Conservation (phyloP, 2,113 vertebrate species). For the Gopherus flavomarginatus region DNA sequence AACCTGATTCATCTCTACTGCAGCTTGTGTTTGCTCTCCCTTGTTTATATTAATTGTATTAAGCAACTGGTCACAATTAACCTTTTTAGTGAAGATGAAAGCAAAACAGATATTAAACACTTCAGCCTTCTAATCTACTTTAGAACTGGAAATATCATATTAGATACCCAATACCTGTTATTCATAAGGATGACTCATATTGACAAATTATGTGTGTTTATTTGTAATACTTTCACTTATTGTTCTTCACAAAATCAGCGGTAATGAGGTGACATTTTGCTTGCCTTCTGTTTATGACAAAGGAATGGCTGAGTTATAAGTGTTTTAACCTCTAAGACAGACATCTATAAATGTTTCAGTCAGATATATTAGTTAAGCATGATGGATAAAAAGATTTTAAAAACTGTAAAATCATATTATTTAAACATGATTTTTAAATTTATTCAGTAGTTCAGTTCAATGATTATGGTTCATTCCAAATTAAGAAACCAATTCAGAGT, state of each 20-base stretch:
- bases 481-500: not conserved
- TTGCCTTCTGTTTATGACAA: constrained; percentile 61
- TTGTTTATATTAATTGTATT: not conserved
- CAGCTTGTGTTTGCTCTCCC: not conserved
- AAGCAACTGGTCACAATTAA: not conserved
- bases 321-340: not conserved
- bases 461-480: not conserved
- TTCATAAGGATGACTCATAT: constrained; percentile 52
- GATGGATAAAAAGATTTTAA: not conserved
- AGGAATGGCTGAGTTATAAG: constrained; percentile 65
- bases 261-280: constrained; percentile 42
- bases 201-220: constrained; percentile 54
- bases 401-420: not conserved
- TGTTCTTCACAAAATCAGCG: constrained; percentile 28
- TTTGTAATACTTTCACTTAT: constrained; percentile 57
- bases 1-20: not conserved
- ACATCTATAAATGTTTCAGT: not conserved
- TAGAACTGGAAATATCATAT: not conserved
- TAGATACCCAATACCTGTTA: constrained; percentile 14
- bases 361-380: not conserved
- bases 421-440: not conserved
- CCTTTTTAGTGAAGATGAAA: not conserved
- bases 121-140: not conserved
- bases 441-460: not conserved
- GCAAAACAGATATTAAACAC: not conserved